Conservation (phyloP, 2,113 vertebrate species). For the Ellobius talpinus region DNA sequence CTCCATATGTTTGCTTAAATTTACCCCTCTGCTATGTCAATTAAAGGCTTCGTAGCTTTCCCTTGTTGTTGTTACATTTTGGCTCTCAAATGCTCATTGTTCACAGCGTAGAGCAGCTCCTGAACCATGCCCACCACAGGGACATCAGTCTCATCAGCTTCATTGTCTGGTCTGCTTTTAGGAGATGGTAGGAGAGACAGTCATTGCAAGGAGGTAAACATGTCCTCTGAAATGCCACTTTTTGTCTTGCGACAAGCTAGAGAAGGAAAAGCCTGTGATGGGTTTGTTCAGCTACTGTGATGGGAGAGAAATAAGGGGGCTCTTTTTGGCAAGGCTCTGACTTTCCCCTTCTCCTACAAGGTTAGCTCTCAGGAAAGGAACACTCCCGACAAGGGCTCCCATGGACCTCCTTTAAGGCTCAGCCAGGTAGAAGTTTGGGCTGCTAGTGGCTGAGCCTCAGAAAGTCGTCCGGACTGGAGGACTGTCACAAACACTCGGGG, state of each 20-base stretch:
- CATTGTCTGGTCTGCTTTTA: slow-evolving; percentile 77
- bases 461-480: background rate
- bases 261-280: slow-evolving; percentile 46
- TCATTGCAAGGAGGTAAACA: slow-evolving; percentile 56
- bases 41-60: slow-evolving; percentile 47
- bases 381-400: background rate
- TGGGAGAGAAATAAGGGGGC: slow-evolving; percentile 48
- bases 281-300: slow-evolving; percentile 24
- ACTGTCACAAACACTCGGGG: background rate
- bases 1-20: slow-evolving; percentile 54
- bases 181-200: slow-evolving; percentile 54
- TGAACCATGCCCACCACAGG: background rate
- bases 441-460: too few species aligned
- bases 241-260: slow-evolving; percentile 68
- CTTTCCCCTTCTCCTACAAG: slow-evolving; percentile 17
- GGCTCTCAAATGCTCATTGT: slow-evolving; percentile 71
- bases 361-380: background rate
- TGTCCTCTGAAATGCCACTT: slow-evolving; percentile 74
- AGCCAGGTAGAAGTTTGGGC: background rate
- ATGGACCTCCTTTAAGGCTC: background rate
- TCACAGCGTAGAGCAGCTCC: slow-evolving; percentile 62
- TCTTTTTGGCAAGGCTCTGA: slow-evolving; percentile 41
- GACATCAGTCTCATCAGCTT: slow-evolving; percentile 67
- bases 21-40: slow-evolving; percentile 70
- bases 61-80: slow-evolving; percentile 55